A percentile compares a stretch with the other conserved stretches of the same genome.
Conservation (phyloP, 1,140 invertebrate genomes). For the Drosophila pallidifrons region DNA sequence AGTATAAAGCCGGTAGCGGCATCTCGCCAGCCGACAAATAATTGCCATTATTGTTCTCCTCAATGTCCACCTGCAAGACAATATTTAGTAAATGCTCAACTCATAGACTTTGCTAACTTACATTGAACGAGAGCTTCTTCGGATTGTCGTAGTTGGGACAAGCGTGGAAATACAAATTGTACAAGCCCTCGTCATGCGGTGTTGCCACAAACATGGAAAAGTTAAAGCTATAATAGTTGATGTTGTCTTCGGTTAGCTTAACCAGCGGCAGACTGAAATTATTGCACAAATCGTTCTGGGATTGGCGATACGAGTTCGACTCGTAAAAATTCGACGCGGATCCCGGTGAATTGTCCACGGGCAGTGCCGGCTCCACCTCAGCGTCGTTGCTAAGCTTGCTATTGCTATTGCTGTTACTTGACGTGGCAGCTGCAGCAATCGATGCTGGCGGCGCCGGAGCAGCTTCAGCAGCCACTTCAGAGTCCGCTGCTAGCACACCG, state of each 20-base stretch:
- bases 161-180: conserved; percentile 98
- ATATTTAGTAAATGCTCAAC: conserved; percentile 12
- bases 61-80: conserved; percentile 90
- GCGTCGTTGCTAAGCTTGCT: conserved; percentile 11
- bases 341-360: conserved; percentile 11
- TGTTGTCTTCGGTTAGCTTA: conserved; percentile 42
- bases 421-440: background rate
- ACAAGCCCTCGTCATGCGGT: conserved; percentile 94
- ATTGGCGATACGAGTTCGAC: conserved; percentile 44
- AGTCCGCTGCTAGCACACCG: conserved; percentile 12
- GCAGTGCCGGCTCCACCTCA: conserved; percentile 35
- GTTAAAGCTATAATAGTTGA: conserved; percentile 76
- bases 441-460: background rate
- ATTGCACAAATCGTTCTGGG: conserved; percentile 65
- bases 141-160: conserved; percentile 89
- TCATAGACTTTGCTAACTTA: conserved; percentile 53
- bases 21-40: conserved; percentile 99
- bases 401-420: background rate
- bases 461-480: background rate
- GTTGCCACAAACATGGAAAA: conserved; percentile 93
- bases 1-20: conserved; percentile 96
- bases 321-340: conserved; percentile 36
- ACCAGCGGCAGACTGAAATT: conserved; percentile 66
- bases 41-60: conserved; percentile 93
- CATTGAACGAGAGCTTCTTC: conserved; percentile 84